phyloP scores from a whole-genome alignment of 2,797 vertebrate genomes.

The Oreochromis grahami region DNA sequence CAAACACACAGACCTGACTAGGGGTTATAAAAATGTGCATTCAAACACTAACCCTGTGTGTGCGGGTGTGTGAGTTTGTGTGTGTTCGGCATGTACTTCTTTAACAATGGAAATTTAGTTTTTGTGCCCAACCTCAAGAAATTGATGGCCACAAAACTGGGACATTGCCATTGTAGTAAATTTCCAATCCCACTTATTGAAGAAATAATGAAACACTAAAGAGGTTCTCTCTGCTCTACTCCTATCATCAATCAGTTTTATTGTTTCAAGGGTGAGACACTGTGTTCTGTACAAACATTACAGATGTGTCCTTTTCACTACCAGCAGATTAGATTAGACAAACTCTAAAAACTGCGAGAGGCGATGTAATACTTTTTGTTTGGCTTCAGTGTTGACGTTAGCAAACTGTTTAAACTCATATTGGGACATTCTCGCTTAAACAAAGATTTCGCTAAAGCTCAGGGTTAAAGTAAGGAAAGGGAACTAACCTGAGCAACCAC shows the following conservation, averaged over 20 bases:
- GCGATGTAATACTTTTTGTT: not conserved
- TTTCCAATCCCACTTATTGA: conserved; percentile 65
- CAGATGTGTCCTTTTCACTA: not conserved
- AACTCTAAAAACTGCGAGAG: not conserved
- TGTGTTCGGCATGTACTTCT: conserved; percentile 55
- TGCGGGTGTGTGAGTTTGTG: not conserved
- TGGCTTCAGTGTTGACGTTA: not conserved
- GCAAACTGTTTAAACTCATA: not conserved
- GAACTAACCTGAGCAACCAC: not conserved
- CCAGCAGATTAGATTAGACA: not conserved
- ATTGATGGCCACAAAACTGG: conserved; percentile 64
- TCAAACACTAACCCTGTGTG: conserved; percentile 22
- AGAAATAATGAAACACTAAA: conserved; percentile 53
- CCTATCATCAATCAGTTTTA: conserved; percentile 41
- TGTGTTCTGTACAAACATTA: conserved; percentile 1
- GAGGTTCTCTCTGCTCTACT: conserved; percentile 34
- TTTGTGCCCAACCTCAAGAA: conserved; percentile 65
- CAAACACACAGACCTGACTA: conserved; percentile 21
- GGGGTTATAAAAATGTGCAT: conserved; percentile 38
- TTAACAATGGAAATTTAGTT: conserved; percentile 73
- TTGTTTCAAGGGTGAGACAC: conserved; percentile 13
- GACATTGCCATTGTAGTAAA: conserved; percentile 55
- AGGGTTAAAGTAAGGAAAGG: not conserved
- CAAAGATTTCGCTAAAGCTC: not conserved
- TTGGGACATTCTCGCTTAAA: not conserved